Evolutionary conservation across 2,888 invertebrate genomes (phyloP).

Genomic region (Lepidochrysops patricia): DNA sequence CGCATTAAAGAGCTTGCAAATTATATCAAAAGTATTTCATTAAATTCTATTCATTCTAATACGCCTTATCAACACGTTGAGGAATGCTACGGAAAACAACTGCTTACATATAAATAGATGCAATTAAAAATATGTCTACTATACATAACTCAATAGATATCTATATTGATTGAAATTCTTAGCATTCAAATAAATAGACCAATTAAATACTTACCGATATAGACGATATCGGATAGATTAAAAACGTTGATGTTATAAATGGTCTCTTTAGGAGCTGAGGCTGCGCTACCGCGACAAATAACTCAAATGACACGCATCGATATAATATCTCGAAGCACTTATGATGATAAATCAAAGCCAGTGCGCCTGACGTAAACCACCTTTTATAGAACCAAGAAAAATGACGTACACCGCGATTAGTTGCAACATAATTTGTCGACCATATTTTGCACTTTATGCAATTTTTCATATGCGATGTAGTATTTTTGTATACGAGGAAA

Average conservation of each 20-base stretch:
- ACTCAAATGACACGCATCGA: constrained; percentile 30
- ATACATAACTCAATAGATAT: constrained; percentile 13
- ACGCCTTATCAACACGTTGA: not conserved
- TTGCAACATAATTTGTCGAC: constrained; percentile 13
- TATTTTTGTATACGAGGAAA: not conserved
- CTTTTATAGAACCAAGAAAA: constrained; percentile 44
- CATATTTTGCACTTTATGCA: constrained; percentile 1
- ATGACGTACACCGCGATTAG: constrained; percentile 28
- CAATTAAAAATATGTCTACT: constrained; percentile 7
- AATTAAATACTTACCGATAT: constrained; percentile 18
- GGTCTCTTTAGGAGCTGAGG: constrained; percentile 20
- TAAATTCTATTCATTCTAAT: not conserved
- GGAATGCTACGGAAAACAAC: not conserved
- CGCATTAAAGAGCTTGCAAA: not conserved
- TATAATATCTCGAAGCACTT: constrained; percentile 26
- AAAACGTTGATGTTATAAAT: constrained; percentile 25
- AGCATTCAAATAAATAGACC: constrained; percentile 15
- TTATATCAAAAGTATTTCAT: not conserved
- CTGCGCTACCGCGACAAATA: constrained; percentile 34
- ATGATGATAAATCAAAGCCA: constrained; percentile 30
- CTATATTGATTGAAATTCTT: constrained; percentile 10
- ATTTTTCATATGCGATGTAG: not conserved
- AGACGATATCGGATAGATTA: constrained; percentile 25
- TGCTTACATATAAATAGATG: not conserved
- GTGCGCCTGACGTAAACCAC: constrained; percentile 41